Evolutionary conservation across 2,888 invertebrate genomes (phyloP).

Genomic region (Ecdyonurus torrentis): DNA sequence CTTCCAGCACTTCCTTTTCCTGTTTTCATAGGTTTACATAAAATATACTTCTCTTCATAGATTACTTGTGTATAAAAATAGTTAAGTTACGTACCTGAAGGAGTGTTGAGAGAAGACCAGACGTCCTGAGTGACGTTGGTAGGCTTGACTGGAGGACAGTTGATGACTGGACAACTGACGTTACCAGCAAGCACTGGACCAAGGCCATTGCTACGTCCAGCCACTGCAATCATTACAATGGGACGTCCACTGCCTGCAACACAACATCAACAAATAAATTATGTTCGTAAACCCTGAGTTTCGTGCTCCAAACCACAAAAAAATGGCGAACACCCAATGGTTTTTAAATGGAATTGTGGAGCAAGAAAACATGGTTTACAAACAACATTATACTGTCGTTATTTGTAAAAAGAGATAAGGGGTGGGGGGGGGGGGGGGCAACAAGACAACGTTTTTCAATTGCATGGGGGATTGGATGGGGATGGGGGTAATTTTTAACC

Average conservation of each 20-base stretch:
- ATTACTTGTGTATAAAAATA: too few species aligned
- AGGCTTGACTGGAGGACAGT: constrained; percentile 79
- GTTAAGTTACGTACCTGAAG: constrained; percentile 48
- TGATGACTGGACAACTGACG: constrained; percentile 86
- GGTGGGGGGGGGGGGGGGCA: too few species aligned
- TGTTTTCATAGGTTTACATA: too few species aligned
- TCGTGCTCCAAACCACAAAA: too few species aligned
- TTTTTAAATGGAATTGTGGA: too few species aligned
- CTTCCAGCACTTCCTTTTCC: too few species aligned
- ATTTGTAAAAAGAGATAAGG: too few species aligned
- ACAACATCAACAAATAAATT: background rate
- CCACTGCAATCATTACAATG: constrained; percentile 86
- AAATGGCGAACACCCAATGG: too few species aligned
- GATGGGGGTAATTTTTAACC: too few species aligned
- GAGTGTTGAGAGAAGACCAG: constrained; percentile 93
- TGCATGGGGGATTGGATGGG: background rate
- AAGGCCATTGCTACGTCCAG: constrained; percentile 92
- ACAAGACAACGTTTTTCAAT: background rate
- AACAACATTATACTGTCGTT: too few species aligned
- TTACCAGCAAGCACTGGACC: constrained; percentile 94
- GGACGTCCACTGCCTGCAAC: constrained; percentile 39
- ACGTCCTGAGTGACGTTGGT: constrained; percentile 49
- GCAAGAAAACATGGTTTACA: too few species aligned
- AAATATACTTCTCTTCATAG: too few species aligned
- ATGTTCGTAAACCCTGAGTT: background rate